Evolutionary conservation across 1,140 invertebrate species (phyloP).

Genomic region (Drosophila nasuta): DNA sequence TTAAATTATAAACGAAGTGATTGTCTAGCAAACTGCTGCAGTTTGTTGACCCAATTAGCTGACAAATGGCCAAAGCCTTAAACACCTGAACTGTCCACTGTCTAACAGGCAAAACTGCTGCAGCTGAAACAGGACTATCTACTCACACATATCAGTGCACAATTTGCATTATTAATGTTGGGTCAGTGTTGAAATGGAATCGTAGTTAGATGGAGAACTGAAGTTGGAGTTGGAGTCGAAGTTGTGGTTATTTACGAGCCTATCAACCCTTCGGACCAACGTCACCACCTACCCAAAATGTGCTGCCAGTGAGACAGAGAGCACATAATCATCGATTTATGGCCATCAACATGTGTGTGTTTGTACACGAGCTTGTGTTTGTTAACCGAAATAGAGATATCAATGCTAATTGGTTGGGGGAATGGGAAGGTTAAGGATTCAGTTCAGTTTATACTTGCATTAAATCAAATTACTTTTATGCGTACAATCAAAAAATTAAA

Average conservation of each 20-base stretch:
- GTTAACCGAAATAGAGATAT: conserved; percentile 24
- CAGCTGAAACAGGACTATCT: conserved; percentile 21
- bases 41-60: conserved; percentile 75
- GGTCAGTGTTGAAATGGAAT: conserved; percentile 49
- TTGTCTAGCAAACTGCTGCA: conserved; percentile 49
- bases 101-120: not conserved
- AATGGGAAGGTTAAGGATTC: not conserved
- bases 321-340: conserved; percentile 37
- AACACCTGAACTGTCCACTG: conserved; percentile 46
- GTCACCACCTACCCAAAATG: not conserved
- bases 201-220: conserved; percentile 7
- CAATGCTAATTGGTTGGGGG: conserved; percentile 3
- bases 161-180: conserved; percentile 69
- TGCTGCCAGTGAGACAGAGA: not conserved
- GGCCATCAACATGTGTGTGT: conserved; percentile 2
- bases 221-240: conserved; percentile 18
- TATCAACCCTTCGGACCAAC: conserved; percentile 23
- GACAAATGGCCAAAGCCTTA: conserved; percentile 48
- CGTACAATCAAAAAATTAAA: conserved; percentile 13
- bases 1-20: conserved; percentile 74
- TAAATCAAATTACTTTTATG: conserved; percentile 7
- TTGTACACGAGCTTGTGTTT: conserved; percentile 6
- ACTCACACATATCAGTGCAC: conserved; percentile 51
- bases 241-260: conserved; percentile 32
- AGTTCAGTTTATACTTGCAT: not conserved